phyloP scores from a whole-genome alignment of 2,113 vertebrate genomes.

The Hyaena hyaena region DNA sequence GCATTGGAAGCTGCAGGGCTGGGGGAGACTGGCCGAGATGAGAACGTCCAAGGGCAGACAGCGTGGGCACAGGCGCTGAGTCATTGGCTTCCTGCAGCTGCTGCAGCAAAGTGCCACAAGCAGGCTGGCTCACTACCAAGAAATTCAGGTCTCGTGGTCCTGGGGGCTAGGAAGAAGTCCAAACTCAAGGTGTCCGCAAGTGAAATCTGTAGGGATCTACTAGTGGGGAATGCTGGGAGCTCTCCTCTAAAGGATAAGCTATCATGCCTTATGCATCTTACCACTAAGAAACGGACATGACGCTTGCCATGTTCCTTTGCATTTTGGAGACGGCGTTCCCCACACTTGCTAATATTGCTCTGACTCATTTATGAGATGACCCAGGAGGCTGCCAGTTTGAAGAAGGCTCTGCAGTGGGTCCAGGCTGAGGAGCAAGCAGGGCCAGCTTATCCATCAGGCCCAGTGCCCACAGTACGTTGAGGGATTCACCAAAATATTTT shows the following conservation, averaged over 20 bases:
- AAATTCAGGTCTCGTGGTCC: background rate
- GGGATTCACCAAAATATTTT: background rate
- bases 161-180: background rate
- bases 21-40: background rate
- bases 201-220: background rate
- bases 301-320: background rate
- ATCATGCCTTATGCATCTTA: background rate
- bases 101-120: background rate
- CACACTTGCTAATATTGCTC: background rate
- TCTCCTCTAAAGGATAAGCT: background rate
- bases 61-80: background rate
- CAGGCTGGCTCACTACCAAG: background rate
- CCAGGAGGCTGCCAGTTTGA: background rate
- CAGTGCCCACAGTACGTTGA: background rate
- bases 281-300: background rate
- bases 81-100: background rate
- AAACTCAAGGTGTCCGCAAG: too few relatives aligned
- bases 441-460: background rate
- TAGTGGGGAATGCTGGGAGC: background rate
- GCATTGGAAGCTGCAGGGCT: background rate
- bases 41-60: background rate
- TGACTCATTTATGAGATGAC: background rate
- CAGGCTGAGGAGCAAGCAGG: background rate
- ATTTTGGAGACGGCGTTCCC: background rate
- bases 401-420: background rate